A percentile compares a stretch with the other conserved stretches of the same genome.
Evolutionary conservation across 1,140 invertebrate genomes (phyloP).

Genomic region (Achatina immaculata): DNA sequence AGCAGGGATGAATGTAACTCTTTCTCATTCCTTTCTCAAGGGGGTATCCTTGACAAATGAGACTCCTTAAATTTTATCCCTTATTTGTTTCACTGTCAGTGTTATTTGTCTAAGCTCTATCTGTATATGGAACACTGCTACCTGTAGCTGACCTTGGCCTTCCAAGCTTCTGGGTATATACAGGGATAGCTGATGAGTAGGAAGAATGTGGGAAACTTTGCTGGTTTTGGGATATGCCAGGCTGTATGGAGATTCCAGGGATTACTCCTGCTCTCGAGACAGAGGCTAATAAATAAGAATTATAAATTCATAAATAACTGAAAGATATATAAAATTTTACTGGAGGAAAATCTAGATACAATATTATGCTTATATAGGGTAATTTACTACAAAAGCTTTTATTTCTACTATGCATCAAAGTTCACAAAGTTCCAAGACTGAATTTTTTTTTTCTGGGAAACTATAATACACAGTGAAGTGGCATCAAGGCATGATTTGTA

Average conservation of each 20-base stretch:
- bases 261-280: not conserved
- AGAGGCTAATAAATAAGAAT: not conserved
- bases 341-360: not conserved
- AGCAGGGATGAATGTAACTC: not conserved
- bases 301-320: not conserved
- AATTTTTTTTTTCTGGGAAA: no score
- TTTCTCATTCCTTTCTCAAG: not conserved
- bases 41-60: not conserved
- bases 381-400: not conserved
- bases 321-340: not conserved
- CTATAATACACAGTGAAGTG: no score
- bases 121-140: not conserved
- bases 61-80: not conserved
- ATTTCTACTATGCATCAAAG: not conserved
- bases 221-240: conserved; percentile 2
- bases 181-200: conserved; percentile 62
- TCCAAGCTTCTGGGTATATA: conserved; percentile 63
- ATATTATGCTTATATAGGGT: not conserved
- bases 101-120: not conserved
- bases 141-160: conserved; percentile 58
- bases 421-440: not conserved
- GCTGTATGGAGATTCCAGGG: not conserved
- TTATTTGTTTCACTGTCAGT: not conserved
- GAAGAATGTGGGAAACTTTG: conserved; percentile 39
- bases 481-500: no score